These are phyloP conservation scores for Leptinotarsa rubiginosa DNA, from an alignment of 2,888 invertebrate genomes.

Conservation along the genomic window DNA sequence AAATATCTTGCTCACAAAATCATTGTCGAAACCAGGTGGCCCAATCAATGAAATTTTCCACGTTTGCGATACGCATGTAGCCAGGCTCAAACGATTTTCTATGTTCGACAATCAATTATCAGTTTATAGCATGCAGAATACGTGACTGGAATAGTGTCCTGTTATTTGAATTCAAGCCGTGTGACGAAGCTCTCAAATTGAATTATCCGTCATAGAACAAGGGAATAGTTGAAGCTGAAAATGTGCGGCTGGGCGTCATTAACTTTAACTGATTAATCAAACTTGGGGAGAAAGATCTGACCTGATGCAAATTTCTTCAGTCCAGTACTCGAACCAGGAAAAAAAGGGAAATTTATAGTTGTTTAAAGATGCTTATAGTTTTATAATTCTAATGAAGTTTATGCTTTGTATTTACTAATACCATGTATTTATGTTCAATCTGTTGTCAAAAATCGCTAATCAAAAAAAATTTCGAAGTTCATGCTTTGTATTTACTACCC, in stretches of 20 bases:
- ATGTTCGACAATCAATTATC: constrained; percentile 13
- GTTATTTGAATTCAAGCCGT: constrained; percentile 9
- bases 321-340: too few relatives aligned
- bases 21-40: neutral
- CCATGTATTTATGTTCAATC: too few relatives aligned
- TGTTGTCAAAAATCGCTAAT: too few relatives aligned
- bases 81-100: constrained; percentile 1
- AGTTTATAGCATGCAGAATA: constrained; percentile 15
- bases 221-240: constrained; percentile 5
- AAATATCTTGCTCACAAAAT: neutral
- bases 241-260: neutral
- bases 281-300: neutral
- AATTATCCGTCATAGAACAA: constrained; percentile 2
- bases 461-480: too few relatives aligned
- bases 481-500: too few relatives aligned
- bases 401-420: too few relatives aligned
- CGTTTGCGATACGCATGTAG: neutral
- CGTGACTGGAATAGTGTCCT: constrained; percentile 6
- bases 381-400: too few relatives aligned
- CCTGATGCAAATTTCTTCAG: neutral
- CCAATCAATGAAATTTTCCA: neutral
- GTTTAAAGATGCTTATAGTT: too few relatives aligned
- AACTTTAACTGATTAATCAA: neutral
- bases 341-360: too few relatives aligned
- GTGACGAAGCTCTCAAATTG: constrained; percentile 6